These are phyloP conservation scores for Ciconia nigra DNA, from an alignment of 2,797 vertebrate genomes.

Conservation along the genomic window DNA sequence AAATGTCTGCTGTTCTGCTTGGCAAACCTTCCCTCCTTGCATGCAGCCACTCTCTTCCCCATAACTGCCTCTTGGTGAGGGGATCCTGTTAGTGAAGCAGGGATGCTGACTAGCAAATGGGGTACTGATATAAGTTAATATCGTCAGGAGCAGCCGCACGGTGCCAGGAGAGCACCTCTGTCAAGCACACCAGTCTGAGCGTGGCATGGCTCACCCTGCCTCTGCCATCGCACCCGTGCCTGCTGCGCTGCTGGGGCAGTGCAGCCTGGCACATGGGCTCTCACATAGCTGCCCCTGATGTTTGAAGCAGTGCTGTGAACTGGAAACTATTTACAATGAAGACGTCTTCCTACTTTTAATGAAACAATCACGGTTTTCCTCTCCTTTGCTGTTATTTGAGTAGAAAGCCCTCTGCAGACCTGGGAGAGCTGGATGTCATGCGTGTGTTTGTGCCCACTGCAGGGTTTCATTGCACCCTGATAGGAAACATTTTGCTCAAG, in stretches of 20 bases:
- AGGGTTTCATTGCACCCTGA: not conserved
- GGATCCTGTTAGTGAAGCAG: not conserved
- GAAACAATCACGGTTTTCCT: not conserved
- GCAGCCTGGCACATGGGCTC: rapidly evolving
- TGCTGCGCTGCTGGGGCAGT: rapidly evolving
- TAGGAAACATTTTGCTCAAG: not conserved
- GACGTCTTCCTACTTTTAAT: not conserved
- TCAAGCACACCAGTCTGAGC: not conserved
- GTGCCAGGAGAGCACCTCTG: not conserved
- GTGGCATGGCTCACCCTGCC: not conserved
- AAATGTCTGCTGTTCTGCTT: not conserved
- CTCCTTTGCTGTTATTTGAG: not conserved
- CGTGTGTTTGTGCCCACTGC: not conserved
- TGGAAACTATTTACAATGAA: not conserved
- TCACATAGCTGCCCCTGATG: not conserved
- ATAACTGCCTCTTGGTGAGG: not conserved
- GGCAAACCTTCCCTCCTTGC: not conserved
- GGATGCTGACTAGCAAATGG: not conserved
- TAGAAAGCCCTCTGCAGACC: not conserved
- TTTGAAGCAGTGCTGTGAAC: not conserved
- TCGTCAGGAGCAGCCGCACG: not conserved
- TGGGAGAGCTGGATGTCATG: not conserved
- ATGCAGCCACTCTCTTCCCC: not conserved
- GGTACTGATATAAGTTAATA: not conserved
- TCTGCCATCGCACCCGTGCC: rapidly evolving